These are phyloP conservation scores for Callopanchax toddi DNA, from an alignment of 2,113 vertebrate genomes.

Conservation along the genomic window DNA sequence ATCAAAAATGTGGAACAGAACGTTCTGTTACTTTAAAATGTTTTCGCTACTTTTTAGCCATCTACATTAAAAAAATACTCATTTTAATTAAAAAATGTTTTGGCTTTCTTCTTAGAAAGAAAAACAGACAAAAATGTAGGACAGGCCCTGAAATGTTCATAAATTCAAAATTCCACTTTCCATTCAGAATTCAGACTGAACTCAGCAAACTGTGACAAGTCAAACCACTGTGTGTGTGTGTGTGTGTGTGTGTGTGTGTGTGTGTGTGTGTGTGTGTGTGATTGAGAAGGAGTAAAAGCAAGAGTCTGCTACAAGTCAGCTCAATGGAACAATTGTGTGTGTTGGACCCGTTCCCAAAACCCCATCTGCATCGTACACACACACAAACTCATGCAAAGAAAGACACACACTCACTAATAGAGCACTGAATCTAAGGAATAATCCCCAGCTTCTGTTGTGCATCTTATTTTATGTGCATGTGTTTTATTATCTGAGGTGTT, in stretches of 20 bases:
- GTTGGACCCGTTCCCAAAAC: slow-evolving; percentile 57
- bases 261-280: slow-evolving; percentile 21
- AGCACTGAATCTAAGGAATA: slow-evolving; percentile 15
- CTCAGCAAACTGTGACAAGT: slow-evolving; percentile 73
- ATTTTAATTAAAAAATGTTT: no score
- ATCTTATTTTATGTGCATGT: no score
- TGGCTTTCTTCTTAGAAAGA: slow-evolving; percentile 11
- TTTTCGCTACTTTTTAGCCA: no score
- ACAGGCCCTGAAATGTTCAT: no score
- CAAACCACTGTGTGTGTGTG: slow-evolving; percentile 55
- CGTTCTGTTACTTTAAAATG: no score
- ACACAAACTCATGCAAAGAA: slow-evolving; percentile 17
- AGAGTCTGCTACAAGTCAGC: slow-evolving; percentile 24
- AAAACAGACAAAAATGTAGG: background rate
- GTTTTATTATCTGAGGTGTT: no score
- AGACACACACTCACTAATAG: slow-evolving; percentile 1
- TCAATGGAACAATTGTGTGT: slow-evolving; percentile 75
- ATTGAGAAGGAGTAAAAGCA: background rate
- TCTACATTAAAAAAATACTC: no score
- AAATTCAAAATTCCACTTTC: slow-evolving; percentile 12
- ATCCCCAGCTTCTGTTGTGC: no score
- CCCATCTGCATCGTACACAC: slow-evolving; percentile 65
- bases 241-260: slow-evolving; percentile 17
- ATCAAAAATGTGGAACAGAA: slow-evolving; percentile 6
- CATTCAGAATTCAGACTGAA: slow-evolving; percentile 50